Base-by-base conservation (phyloP, 2,113 vertebrate genomes). In the Dendropsophus ebraccatus region DNA sequence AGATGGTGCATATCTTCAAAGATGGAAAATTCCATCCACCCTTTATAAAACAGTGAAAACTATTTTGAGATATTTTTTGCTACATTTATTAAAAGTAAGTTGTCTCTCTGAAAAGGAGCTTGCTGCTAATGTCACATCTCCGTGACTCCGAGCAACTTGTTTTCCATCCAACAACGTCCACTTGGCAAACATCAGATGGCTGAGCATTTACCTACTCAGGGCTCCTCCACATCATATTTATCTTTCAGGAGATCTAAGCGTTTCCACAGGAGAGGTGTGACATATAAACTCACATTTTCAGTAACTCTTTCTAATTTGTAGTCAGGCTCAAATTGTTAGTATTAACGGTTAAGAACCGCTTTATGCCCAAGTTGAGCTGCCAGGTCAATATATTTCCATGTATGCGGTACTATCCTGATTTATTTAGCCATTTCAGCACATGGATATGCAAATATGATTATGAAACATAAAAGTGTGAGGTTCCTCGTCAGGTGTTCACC, bases 301-400 rank as follows among this genome's bases (percentile, higher is more conserved):
- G 58, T 60, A 80, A 47, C 30, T 86, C 28, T 86, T 62, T 78
- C 74, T 70, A 56, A 86, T 86, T 79, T 58, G 76, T 32, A 86
- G 30, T 72, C n/a, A 21, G 47, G 62, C 76, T 79, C 35, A 54
- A 35, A 86, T 81, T 72, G 47, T 81, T 80, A 86, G 60, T 67
- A 78, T 86, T 65, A 86, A 45, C 5, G n/a, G 41, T 14, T 62
- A 56, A n/a, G 58, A 84, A 79, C 30, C 19, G 60, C 35, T 80
- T 41, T 37, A 80, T 13, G 77, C 28, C 49, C 14, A 17, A 54
- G 35, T 72, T 49, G 5, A 35, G 25, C 60, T 73, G 69, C 60
- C 62, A 79, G 56, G 52, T 79, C 77, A 81, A 47, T 76, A 74
- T 52, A 56, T 76, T 84, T 60, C 81, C 81, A 84, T 60, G 23